These are phyloP conservation scores for Rhingia campestris DNA, from an alignment of 2,888 invertebrate species.

Conservation along the genomic window DNA sequence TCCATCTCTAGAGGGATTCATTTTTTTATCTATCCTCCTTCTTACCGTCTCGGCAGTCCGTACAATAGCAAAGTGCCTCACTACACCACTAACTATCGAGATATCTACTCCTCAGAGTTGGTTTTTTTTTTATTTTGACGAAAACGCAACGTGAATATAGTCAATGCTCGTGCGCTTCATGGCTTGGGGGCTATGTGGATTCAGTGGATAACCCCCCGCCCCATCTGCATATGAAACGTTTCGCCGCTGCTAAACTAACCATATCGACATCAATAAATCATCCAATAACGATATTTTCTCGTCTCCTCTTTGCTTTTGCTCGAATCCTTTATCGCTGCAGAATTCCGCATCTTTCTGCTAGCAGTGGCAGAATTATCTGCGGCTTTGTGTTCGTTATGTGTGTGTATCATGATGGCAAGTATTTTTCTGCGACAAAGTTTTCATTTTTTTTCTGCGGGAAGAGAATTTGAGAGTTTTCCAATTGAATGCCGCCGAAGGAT, in stretches of 20 bases:
- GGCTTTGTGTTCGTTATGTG: not conserved
- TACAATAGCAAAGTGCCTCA: conserved; percentile 5
- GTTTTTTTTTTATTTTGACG: conserved; percentile 11
- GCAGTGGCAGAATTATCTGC: not conserved
- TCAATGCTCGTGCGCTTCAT: conserved; percentile 34
- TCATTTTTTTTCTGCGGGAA: conserved; percentile 21
- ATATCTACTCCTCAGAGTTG: conserved; percentile 1
- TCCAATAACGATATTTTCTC: conserved; percentile 78
- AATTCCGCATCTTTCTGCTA: conserved; percentile 26
- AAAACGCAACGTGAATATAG: conserved; percentile 35
- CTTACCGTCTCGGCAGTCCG: not conserved
- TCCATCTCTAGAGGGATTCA: conserved; percentile 12
- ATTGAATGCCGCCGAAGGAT: conserved; percentile 21
- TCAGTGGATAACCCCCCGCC: conserved; percentile 15
- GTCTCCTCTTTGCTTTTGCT: not conserved
- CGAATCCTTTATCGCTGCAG: conserved; percentile 52
- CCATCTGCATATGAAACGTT: conserved; percentile 49
- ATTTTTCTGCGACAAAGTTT: conserved; percentile 52
- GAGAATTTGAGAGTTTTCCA: conserved; percentile 61
- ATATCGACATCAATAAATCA: conserved; percentile 82
- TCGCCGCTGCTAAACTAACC: conserved; percentile 79
- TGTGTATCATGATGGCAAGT: conserved; percentile 4
- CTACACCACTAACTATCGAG: conserved; percentile 33
- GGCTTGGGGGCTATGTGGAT: conserved; percentile 4
- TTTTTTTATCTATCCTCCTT: conserved; percentile 4